phyloP scores from a whole-genome alignment of 2,888 invertebrate species.

The Parnassius smintheus region DNA sequence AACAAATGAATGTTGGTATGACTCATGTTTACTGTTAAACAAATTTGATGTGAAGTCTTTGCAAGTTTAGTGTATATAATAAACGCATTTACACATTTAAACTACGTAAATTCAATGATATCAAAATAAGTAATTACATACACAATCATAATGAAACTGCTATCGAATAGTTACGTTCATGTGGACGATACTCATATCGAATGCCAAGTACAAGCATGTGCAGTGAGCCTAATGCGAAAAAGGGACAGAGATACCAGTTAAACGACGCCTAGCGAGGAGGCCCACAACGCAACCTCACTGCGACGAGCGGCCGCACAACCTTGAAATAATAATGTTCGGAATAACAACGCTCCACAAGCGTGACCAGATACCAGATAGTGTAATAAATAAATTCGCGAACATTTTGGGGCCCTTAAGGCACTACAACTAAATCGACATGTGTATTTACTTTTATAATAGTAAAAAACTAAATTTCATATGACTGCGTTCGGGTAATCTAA shows the following conservation, averaged over 20 bases:
- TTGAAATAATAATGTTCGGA: conserved; percentile 81
- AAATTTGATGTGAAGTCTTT: conserved; percentile 42
- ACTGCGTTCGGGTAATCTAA: too few species aligned
- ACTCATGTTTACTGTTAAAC: conserved; percentile 46
- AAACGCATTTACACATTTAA: not conserved
- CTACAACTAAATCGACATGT: not conserved
- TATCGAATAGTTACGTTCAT: conserved; percentile 63
- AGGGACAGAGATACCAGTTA: conserved; percentile 74
- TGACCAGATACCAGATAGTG: conserved; percentile 70
- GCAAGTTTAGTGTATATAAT: conserved; percentile 36
- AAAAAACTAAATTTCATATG: too few species aligned
- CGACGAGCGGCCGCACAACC: conserved; percentile 76
- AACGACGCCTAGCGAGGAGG: conserved; percentile 78
- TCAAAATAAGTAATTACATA: conserved; percentile 52
- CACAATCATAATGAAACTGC: conserved; percentile 51
- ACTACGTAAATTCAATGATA: conserved; percentile 30
- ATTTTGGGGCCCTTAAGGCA: conserved; percentile 41
- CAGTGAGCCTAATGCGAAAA: conserved; percentile 69
- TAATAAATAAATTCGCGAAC: conserved; percentile 70
- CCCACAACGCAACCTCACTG: conserved; percentile 79
- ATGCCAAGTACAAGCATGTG: conserved; percentile 69
- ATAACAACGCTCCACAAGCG: conserved; percentile 80
- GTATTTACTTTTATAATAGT: too few species aligned
- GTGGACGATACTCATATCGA: conserved; percentile 66
- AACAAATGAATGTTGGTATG: conserved; percentile 40